Conservation (phyloP, 2,888 invertebrate genomes). For the Scaptomyza polygonia region DNA sequence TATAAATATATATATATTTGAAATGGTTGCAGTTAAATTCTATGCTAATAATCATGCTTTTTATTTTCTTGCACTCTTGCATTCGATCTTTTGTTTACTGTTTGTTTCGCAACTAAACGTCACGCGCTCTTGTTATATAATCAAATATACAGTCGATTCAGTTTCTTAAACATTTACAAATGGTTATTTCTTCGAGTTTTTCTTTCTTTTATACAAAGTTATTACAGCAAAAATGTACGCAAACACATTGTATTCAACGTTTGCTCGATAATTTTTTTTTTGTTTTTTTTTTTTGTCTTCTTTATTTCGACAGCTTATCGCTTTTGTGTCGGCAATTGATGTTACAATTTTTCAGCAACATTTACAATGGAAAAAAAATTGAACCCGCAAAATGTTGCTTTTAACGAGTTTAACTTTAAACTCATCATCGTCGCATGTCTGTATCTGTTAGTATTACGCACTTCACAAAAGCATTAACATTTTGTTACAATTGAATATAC, state of each 20-base stretch:
- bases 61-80: constrained; percentile 7
- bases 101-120: constrained; percentile 43
- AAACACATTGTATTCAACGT: constrained; percentile 7
- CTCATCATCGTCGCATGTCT: constrained; percentile 3
- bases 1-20: constrained; percentile 49
- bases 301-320: constrained; percentile 16
- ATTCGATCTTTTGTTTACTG: constrained; percentile 5
- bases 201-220: constrained; percentile 40
- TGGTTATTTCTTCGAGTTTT: constrained; percentile 31
- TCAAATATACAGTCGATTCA: constrained; percentile 53
- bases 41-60: constrained; percentile 51
- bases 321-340: constrained; percentile 11
- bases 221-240: constrained; percentile 41
- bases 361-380: constrained; percentile 17
- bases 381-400: constrained; percentile 20
- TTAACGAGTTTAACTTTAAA: constrained; percentile 8
- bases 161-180: constrained; percentile 58
- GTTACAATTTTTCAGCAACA: constrained; percentile 23
- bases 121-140: constrained; percentile 39
- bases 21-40: constrained; percentile 63
- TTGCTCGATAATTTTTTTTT: constrained; percentile 7
- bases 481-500: constrained; percentile 63
- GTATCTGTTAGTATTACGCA: constrained; percentile 36
- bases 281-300: neutral
- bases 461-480: constrained; percentile 55